Conservation (phyloP, 2,888 invertebrate species). For the Cepaea hortensis region DNA sequence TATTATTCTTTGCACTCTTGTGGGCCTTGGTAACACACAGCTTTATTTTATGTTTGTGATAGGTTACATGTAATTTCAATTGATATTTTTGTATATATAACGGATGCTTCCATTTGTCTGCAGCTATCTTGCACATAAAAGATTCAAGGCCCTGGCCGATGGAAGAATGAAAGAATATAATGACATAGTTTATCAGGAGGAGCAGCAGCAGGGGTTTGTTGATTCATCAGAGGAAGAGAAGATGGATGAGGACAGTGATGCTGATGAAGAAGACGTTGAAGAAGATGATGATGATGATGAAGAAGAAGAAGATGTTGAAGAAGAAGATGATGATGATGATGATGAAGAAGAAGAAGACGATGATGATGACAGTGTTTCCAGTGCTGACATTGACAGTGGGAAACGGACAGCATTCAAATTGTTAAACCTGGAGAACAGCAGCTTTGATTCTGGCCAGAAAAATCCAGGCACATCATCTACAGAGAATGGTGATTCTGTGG, state of each 20-base stretch:
- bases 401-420: conserved; percentile 17
- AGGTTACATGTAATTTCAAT: too few species aligned
- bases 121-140: conserved; percentile 40
- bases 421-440: neutral
- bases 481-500: neutral
- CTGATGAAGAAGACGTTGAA: neutral
- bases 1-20: too few species aligned
- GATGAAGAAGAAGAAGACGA: neutral
- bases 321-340: neutral
- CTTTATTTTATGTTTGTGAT: too few species aligned
- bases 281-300: neutral
- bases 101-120: neutral
- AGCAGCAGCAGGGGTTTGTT: conserved; percentile 29
- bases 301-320: neutral
- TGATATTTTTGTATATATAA: neutral
- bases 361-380: conserved; percentile 1
- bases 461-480: neutral
- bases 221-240: conserved; percentile 35
- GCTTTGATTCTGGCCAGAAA: neutral
- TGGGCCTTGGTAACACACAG: too few species aligned
- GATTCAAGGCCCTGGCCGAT: conserved; percentile 35
- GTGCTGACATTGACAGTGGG: neutral
- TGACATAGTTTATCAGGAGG: conserved; percentile 32
- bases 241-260: neutral
- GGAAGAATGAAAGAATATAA: conserved; percentile 25